Base-by-base conservation (phyloP, 37 sponge, comb jelly and placozoan genomes). In the Hexactinellida sp. region DNA sequence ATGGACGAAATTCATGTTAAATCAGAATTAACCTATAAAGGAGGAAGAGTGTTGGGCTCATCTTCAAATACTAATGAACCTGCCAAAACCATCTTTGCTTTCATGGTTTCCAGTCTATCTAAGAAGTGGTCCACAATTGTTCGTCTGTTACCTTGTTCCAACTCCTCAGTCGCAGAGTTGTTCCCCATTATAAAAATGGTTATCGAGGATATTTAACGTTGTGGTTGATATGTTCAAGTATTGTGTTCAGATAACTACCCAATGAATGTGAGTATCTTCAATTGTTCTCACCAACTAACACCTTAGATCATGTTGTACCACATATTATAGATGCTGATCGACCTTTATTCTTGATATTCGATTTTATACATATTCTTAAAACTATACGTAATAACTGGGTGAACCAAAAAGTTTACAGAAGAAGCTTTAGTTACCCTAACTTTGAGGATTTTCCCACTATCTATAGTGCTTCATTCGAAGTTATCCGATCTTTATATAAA, bases 1-100 rank as follows among this genome's bases (percentile, higher is more conserved):
- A 63, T 63, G 76, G 76, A 63, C 76, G 76, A 63, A 63, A 10
- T 63, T 23, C 76, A 63, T 63, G 76, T 63, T 7, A 63, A 63
- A 23, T 63, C 76, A 63, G 76, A 63, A 32, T 63, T 63, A 7
- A 63, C 76, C 13, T 63, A 63, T 63, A 63, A 63, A 63, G 25
- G 76, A 63, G 25, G 76, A 23, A 63, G 76, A 21, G 13, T 63
- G 3, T 21, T 63, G 13, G 76, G 76, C 3, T 63, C 76, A 63
- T 63, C 76, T 21, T 23, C 3, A 28, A 63, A 63, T 63, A n/a
- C 13, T 63, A 32, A 7, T 63, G 76, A 63, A 23, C 76, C 76
- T 21, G 76, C 76, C 21, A 63, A 63, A 63, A 63, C 76, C 13
- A 63, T 63, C 3, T 63, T 63, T 32, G 76, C 76, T 63, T 63